Conservation (phyloP, 2,797 vertebrate genomes). For the Muscicapa comitata region DNA sequence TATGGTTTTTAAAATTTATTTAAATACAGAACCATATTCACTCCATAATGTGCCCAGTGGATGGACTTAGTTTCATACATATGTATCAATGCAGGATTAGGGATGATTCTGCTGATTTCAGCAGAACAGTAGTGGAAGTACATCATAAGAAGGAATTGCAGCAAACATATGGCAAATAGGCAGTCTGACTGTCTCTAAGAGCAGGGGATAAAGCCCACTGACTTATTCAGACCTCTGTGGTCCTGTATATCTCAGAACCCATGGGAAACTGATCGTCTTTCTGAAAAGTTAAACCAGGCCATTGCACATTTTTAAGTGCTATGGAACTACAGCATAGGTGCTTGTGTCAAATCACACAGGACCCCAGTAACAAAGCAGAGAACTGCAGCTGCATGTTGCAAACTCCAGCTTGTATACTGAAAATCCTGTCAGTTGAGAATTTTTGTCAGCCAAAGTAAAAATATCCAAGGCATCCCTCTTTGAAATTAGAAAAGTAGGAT, state of each 20-base stretch:
- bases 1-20: not conserved
- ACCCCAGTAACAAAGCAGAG: not conserved
- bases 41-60: not conserved
- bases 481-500: not conserved
- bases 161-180: not conserved
- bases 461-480: not conserved
- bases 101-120: not conserved
- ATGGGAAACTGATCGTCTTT: not conserved
- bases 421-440: not conserved
- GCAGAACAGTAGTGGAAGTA: not conserved
- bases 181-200: not conserved
- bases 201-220: not conserved
- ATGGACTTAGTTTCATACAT: not conserved
- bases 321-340: not conserved
- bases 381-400: not conserved
- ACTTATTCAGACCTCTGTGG: not conserved
- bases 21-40: not conserved
- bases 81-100: not conserved
- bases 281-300: not conserved
- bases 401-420: not conserved
- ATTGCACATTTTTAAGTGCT: not conserved
- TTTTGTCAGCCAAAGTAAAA: not conserved
- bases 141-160: not conserved
- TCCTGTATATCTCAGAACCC: not conserved
- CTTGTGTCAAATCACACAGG: not conserved